Conservation (phyloP, 1,140 invertebrate species). For the Homalodisca vitripennis region DNA sequence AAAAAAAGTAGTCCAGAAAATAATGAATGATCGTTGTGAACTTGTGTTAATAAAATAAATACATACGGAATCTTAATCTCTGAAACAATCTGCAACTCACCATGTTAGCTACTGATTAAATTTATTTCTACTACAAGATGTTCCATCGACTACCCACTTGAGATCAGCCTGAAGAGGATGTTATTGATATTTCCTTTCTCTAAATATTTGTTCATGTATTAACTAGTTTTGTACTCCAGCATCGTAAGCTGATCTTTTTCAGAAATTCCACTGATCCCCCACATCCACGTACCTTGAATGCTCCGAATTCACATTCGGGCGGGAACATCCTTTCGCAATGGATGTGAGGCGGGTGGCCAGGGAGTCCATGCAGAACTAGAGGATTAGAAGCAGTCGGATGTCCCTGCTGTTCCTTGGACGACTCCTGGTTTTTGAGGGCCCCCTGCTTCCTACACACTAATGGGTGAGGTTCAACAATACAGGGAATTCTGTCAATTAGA, state of each 20-base stretch:
- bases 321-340: conserved; percentile 91
- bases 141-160: no score
- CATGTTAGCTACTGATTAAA: no score
- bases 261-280: conserved; percentile 87
- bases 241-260: no score
- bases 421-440: conserved; percentile 77
- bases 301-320: conserved; percentile 94
- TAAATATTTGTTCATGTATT: not conserved
- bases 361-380: no score
- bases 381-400: conserved; percentile 67
- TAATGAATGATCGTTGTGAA: no score
- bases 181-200: not conserved
- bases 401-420: conserved; percentile 78
- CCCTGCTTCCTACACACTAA: conserved; percentile 66
- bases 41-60: no score
- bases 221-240: not conserved
- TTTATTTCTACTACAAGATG: no score
- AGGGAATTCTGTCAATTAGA: no score
- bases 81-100: no score
- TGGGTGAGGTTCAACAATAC: conserved; percentile 60
- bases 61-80: no score
- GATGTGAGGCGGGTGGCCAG: conserved; percentile 70
- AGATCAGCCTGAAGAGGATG: no score
- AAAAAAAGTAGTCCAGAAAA: no score
- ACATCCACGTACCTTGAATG: conserved; percentile 94